These are phyloP conservation scores for Clunio marinus DNA, from an alignment of 2,888 invertebrate species.

Conservation along the genomic window DNA sequence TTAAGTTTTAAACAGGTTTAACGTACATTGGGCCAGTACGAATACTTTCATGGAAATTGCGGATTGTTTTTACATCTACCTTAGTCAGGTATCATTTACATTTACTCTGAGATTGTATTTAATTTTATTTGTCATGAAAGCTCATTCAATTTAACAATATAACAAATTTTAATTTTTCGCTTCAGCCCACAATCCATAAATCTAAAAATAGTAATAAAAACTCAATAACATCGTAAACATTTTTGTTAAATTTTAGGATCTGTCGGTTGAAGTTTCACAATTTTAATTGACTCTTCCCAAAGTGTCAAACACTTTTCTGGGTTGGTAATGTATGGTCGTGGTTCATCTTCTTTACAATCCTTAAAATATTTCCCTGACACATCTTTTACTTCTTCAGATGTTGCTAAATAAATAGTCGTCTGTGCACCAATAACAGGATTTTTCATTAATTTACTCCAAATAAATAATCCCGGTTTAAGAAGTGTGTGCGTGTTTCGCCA, in stretches of 20 bases:
- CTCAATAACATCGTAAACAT: not conserved
- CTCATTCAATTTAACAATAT: too few species aligned
- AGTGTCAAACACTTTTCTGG: conserved; percentile 69
- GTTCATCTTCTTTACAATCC: conserved; percentile 66
- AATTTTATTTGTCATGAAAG: too few species aligned
- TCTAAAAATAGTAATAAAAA: too few species aligned
- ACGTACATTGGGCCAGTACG: too few species aligned
- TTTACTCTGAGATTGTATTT: too few species aligned
- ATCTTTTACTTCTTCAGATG: conserved; percentile 67
- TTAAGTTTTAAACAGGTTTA: too few species aligned
- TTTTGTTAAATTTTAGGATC: conserved; percentile 57
- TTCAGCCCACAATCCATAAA: too few species aligned
- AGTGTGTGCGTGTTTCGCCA: conserved; percentile 76
- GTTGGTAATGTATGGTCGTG: conserved; percentile 62
- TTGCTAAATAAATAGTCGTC: conserved; percentile 70
- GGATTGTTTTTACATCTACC: too few species aligned
- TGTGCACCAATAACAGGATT: conserved; percentile 75
- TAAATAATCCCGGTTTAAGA: conserved; percentile 59
- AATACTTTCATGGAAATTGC: too few species aligned
- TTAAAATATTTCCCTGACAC: conserved; percentile 74
- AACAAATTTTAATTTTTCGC: too few species aligned
- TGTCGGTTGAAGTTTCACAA: conserved; percentile 63
- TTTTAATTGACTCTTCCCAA: conserved; percentile 77
- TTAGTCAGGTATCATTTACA: too few species aligned
- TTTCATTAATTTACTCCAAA: conserved; percentile 67